Base-by-base conservation (phyloP, 2,113 vertebrate species). In the Chaetops frenatus region DNA sequence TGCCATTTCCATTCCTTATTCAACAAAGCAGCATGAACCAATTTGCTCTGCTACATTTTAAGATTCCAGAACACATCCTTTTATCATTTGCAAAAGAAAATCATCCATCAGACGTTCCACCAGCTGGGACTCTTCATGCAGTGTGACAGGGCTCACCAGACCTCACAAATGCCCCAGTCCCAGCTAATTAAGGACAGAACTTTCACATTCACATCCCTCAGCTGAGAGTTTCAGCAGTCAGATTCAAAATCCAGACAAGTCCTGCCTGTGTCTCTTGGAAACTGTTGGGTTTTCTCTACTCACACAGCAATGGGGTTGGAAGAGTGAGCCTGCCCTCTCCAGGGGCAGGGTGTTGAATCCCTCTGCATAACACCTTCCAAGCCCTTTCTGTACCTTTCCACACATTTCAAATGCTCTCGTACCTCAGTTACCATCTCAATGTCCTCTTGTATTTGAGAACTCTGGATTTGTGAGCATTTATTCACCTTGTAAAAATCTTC, bases 81-180 rank as follows among this genome's bases (percentile, higher is more conserved):
- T 11, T 40, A 44, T 48, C 25, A 28, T 25, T 82, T 64, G 25
- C 16, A 62, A 54, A 82, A 86, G 38, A 58, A 85, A 62, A 29
- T 8, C 3, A 54, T 29, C 40, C 44, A 74, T 50, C 19, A 66
- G 36, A 25, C 0, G 0, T 31, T 58, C 33, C 14, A 27, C 27
- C 45, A 71, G 12, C 53, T 79, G 22, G 21, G 28, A 61, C 36
- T 45, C 22, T 18, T 48, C 29, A 23, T 10, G 6, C 3, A 4
- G 21, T 1, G 0, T 19, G 19, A 56, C 40, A 74, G 10, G 10
- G 9, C 29, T 83, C 74, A 23, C 56, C 47, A 19, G 15, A 45
- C 8, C 50, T 19, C 4, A 20, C 1, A 1, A 35, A 44, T 0
- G 0, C 14, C 14, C 18, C 27, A 50, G 29, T 38, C 14, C 11